Evolutionary conservation across 2,888 invertebrate genomes (phyloP), one percentile per base, ranked within the genome.

Genomic region (Caenorhabditis panamensis): DNA sequence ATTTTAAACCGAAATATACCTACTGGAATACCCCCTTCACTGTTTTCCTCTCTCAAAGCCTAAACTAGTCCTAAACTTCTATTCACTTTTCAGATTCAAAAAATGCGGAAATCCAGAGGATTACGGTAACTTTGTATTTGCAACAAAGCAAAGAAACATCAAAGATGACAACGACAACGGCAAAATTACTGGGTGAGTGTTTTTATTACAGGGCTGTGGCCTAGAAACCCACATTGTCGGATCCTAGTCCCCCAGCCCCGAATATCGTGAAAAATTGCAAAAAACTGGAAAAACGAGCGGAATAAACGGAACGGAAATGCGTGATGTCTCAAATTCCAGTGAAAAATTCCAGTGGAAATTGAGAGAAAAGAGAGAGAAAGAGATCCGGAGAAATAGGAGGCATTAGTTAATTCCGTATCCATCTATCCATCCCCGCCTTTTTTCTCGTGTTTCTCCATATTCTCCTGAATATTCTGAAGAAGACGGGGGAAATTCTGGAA

Each of bases 101-200:
- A 28, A 56, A 72, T 72, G 71, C 44, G 63, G 56, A 63, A 63
- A 24, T 3, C 26, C 0, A 31, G 71, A 41, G 54, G 47, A 51
- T 28, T 51, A 61, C 61, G 22, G 69, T 69, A 51, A 31, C 9
- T 31, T 31, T n/a, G 26, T 51, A 31, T 8, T 13, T 13, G 36
- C 31, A 9, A 16, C 54, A 26, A 54, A n/a, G n/a, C 26, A 41
- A 56, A 28, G 51, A 56, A 58, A 5, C 28, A 9, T 24, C 20
- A 44, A 49, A 20, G 11, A 77, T 77, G 77, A 64, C 69, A 2
- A 63, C 77, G 31, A 77, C 77, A n/a, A 77, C 77, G 4, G 77
- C 77, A 0, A 77, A 69, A 26, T 64, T 77, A 22, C 64, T 77
- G 51, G 77, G 77, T 77, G 20, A 58, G 69, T 61, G 13, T 44